Evolutionary conservation across 1,140 invertebrate species (phyloP).

Genomic region (Sitobion miscanthi): DNA sequence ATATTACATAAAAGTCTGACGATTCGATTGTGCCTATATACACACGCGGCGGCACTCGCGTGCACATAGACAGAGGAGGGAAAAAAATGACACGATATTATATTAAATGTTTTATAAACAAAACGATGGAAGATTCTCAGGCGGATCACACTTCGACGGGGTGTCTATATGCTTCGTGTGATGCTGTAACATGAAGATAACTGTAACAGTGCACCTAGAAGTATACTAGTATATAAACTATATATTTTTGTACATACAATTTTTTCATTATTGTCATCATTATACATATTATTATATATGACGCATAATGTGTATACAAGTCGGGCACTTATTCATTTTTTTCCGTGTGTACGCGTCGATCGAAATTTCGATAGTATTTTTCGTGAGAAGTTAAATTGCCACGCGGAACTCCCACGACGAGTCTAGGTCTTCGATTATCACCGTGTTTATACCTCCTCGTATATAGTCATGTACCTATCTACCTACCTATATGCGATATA

Average conservation of each 20-base stretch:
- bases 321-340: background rate
- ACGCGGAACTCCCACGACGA: constrained; percentile 36
- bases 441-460: background rate
- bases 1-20: constrained; percentile 14
- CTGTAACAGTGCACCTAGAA: too few species aligned
- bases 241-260: too few species aligned
- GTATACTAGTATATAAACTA: too few species aligned
- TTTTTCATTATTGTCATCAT: too few species aligned
- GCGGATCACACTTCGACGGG: background rate
- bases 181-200: too few species aligned
- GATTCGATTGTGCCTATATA: background rate
- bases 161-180: too few species aligned
- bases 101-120: background rate
- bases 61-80: background rate
- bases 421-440: constrained; percentile 16
- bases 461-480: too few species aligned
- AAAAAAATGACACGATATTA: background rate
- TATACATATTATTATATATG: too few species aligned
- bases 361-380: background rate
- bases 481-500: too few species aligned
- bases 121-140: background rate
- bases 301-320: background rate
- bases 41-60: background rate
- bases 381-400: background rate
- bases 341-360: background rate